Evolutionary conservation across 2,113 vertebrate species (phyloP), one percentile per base, ranked within the genome.

Genomic region (Corydoras sp.): DNA sequence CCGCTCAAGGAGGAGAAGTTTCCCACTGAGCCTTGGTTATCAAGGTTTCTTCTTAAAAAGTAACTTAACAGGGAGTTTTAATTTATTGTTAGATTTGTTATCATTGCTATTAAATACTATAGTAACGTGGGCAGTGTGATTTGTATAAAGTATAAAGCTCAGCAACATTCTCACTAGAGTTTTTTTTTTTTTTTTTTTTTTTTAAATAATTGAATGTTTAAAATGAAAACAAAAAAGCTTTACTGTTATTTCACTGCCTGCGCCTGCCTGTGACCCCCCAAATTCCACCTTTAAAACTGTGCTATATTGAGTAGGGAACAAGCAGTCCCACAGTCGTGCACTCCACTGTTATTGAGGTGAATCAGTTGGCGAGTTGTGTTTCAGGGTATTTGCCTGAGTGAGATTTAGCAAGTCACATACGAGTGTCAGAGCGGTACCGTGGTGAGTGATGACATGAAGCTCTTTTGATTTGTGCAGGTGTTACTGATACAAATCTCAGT

Each of bases 401-500:
- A 59, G 35, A 12, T 18, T 29, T 10, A 67, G 56, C 3, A 66
- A 50, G 11, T 51, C 63, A 15, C 43, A 43, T 61, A 60, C 58
- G 14, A 65, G 53, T 24, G 10, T 4, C 54, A 59, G 62, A 50
- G 59, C 59, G 48, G 32, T 3, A 35, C 13, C 11, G 1, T 13
- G 9, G 11, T 15, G 4, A 32, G 18, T 12, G 56, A 61, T 24
- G 18, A 62, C 65, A 48, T 55, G 3, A 49, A 43, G 30, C 32
- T 15, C 48, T 53, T 10, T 29, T 48, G 68, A 11, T 35, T 56
- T 29, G 13, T 54, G 62, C 73, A 75, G 73, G 68, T 70, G 67
- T 69, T 65, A 59, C 49, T 75, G 73, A 75, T 65, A 70, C 56
- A 59, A 59, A 75, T 70, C 73, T 69, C 53, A 59, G 54, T 68